A percentile compares a stretch with the other conserved stretches of the same genome.
These are phyloP conservation scores for Lophotriccus pileatus DNA, from an alignment of 2,797 vertebrate genomes.

Conservation along the genomic window DNA sequence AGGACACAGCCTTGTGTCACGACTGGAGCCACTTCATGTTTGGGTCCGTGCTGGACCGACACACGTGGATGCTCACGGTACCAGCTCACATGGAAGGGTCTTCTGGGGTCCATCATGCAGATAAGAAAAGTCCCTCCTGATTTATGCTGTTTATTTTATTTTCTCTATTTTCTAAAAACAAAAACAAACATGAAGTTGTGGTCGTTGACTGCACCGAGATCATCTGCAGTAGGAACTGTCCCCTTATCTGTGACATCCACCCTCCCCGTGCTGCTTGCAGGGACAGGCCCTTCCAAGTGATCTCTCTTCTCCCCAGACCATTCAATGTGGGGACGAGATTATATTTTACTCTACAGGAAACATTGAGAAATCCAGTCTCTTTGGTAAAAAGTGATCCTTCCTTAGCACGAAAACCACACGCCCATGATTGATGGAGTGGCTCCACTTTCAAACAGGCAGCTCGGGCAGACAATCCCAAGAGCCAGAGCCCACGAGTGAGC, in stretches of 20 bases:
- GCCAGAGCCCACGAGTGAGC: neutral
- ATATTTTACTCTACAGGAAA: neutral
- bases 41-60: rapidly evolving
- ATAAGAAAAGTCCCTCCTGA: neutral
- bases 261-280: neutral
- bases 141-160: neutral
- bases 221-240: neutral
- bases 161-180: neutral
- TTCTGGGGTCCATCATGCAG: neutral
- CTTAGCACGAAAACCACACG: neutral
- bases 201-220: neutral
- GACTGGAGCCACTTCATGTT: neutral
- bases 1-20: neutral
- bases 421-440: constrained; percentile 24
- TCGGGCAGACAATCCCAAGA: neutral
- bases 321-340: neutral
- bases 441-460: neutral
- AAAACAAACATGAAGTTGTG: rapidly evolving
- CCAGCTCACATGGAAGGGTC: neutral
- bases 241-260: rapidly evolving
- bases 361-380: constrained; percentile 31
- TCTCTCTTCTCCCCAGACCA: neutral
- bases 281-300: neutral
- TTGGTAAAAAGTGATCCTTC: neutral
- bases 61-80: rapidly evolving